Evolutionary conservation across 1,140 invertebrate genomes (phyloP), one percentile per base, ranked within the genome.

Genomic region (Caenorhabditis brenneri): DNA sequence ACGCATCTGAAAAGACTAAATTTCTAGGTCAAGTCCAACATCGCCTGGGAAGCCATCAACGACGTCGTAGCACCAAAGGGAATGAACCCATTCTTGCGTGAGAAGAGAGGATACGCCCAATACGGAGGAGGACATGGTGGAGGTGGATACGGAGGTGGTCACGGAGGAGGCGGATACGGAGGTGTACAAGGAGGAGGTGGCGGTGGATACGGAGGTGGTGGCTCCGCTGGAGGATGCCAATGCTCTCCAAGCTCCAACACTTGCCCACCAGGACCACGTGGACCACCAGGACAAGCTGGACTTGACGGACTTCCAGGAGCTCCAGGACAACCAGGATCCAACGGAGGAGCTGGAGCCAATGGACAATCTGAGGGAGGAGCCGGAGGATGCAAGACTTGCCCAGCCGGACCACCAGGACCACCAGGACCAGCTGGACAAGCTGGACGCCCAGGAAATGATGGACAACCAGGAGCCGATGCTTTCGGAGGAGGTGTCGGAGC

Each of bases 351-450:
- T 46, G 65, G 65, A 42, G n/a, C 36, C 2, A 74, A 74, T n/a
- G 65, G 65, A 74, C 27, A 31, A 27, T 74, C 65, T 15, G 65
- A 74, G 15, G 58, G 58, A 65, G 31, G 58, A 5, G 19, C 36
- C 24, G 79, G 58, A 49, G 83, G 79, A 39, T 84, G 83, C 83
- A 84, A 74, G 58, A 53, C 46, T n/a, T 84, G 83, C 83, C 79
- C 83, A 65, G 83, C 83, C n/a, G 83, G 83, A 81, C 79, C 83
- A 65, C 78, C 83, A 65, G 83, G 83, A 80, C 79, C 83, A 78
- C 83, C 83, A 48, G 83, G 83, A 81, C 83, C 83, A 65, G 83
- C 60, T 24, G 83, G 83, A 84, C 79, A 65, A 53, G 79, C 83
- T 24, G 83, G 83, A 82, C 79, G 22, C 33, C 39, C 48, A 42